phyloP scores from a whole-genome alignment of 2,113 vertebrate genomes.

The Tretioscincus oriximinensis region DNA sequence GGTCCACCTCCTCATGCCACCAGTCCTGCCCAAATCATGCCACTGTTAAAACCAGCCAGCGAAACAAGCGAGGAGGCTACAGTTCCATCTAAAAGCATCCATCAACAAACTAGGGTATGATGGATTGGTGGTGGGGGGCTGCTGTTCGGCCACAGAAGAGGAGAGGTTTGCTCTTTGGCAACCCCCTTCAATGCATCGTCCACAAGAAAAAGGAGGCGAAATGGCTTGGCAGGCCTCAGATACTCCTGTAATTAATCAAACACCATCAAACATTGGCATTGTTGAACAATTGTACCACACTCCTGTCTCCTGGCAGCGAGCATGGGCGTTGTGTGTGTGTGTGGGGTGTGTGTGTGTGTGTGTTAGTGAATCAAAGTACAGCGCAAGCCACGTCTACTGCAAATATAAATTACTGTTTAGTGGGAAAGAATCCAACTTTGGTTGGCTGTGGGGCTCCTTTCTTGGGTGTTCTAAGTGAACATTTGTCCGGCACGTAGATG shows the following conservation, averaged over 20 bases:
- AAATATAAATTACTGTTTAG: conserved; percentile 16
- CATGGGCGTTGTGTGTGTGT: too few species aligned
- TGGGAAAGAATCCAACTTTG: conserved; percentile 2
- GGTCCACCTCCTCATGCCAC: neutral
- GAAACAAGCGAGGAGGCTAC: neutral
- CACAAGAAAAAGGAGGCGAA: too few species aligned
- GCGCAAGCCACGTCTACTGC: neutral
- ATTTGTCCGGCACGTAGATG: conserved; percentile 11
- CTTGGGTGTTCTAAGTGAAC: neutral
- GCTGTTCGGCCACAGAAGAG: neutral
- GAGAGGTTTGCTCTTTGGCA: neutral
- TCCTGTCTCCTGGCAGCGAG: neutral
- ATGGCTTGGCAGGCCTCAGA: neutral
- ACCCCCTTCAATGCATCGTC: neutral
- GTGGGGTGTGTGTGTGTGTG: too few species aligned
- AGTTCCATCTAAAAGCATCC: neutral
- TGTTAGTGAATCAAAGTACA: too few species aligned
- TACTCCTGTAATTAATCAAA: conserved; percentile 8
- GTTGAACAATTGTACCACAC: neutral
- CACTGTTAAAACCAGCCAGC: neutral
- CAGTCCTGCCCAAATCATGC: neutral
- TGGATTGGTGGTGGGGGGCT: neutral
- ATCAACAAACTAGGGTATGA: too few species aligned
- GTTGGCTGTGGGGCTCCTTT: neutral
- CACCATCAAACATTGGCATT: neutral